A percentile compares a stretch with the other conserved stretches of the same genome.
Evolutionary conservation across 2,113 vertebrate genomes (phyloP).

Genomic region (Pao palembangensis): DNA sequence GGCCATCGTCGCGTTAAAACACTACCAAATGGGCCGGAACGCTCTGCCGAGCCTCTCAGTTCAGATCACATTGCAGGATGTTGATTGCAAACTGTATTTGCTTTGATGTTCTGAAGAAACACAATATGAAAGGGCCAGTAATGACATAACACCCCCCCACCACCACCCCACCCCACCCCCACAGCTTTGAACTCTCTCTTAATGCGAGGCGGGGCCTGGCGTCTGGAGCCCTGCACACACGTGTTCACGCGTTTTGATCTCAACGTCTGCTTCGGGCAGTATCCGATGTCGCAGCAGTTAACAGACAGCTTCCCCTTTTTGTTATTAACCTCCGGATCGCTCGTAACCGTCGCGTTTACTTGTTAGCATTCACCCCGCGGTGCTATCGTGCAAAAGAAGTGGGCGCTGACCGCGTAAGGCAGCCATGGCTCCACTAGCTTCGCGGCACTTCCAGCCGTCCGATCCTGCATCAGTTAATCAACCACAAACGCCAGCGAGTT

Average conservation of each 20-base stretch:
- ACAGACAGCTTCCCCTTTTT: conserved; percentile 53
- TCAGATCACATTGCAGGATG: conserved; percentile 36
- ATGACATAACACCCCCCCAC: conserved; percentile 48
- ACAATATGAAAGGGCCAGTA: conserved; percentile 52
- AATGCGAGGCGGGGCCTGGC: conserved; percentile 43
- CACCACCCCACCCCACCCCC: not conserved
- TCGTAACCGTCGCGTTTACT: conserved; percentile 33
- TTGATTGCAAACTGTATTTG: conserved; percentile 43
- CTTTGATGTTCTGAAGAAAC: conserved; percentile 61
- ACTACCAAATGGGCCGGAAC: conserved; percentile 16
- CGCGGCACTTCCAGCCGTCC: too few species aligned
- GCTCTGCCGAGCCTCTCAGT: conserved; percentile 5
- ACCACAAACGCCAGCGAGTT: not conserved
- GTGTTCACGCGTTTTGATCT: conserved; percentile 61
- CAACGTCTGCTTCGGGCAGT: conserved; percentile 52
- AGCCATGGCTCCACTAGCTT: too few species aligned
- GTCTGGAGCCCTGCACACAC: conserved; percentile 53
- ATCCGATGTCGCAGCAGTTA: conserved; percentile 52
- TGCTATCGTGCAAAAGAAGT: too few species aligned
- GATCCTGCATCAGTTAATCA: not conserved
- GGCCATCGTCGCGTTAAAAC: not conserved
- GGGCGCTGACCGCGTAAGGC: not conserved
- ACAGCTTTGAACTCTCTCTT: conserved; percentile 60
- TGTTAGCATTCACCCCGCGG: conserved; percentile 53
- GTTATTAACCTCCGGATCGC: conserved; percentile 61